Conservation (phyloP, 2,113 vertebrate genomes). For the Brachionichthys hirsutus region DNA sequence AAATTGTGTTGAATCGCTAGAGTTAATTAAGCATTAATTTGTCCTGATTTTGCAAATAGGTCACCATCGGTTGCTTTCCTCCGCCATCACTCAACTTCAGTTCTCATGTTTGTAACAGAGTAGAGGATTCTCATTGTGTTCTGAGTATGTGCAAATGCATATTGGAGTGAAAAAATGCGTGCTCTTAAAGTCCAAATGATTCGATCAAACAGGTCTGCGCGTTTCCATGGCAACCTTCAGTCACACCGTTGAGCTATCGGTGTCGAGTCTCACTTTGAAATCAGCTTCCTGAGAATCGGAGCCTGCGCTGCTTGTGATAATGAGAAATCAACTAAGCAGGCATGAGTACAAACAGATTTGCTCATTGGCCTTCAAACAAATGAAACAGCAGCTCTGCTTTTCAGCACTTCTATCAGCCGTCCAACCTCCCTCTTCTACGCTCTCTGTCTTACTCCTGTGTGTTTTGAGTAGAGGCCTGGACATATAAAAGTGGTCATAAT, state of each 20-base stretch:
- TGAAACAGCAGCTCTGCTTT: not conserved
- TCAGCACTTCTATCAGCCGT: not conserved
- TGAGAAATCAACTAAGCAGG: not conserved
- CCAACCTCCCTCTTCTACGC: not conserved
- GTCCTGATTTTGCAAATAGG: slow-evolving; percentile 25
- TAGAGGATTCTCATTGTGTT: too few species aligned
- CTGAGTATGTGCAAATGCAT: too few species aligned
- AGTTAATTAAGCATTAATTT: slow-evolving; percentile 35
- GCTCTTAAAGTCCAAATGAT: slow-evolving; percentile 4
- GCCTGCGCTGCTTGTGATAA: not conserved
- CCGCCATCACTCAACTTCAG: too few species aligned
- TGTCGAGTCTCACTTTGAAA: too few species aligned
- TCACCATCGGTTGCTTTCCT: slow-evolving; percentile 5
- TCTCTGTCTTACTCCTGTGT: not conserved
- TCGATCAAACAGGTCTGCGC: not conserved
- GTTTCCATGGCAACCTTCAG: not conserved
- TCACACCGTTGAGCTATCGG: not conserved
- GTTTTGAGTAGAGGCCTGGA: slow-evolving; percentile 4
- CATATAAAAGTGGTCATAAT: not conserved
- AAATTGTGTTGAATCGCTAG: slow-evolving; percentile 9
- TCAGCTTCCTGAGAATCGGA: not conserved
- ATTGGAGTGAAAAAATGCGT: too few species aligned
- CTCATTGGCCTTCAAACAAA: not conserved
- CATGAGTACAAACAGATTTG: not conserved
- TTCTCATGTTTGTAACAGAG: too few species aligned